Evolutionary conservation across 2,113 vertebrate species (phyloP).

Genomic region (Anser cygnoides): DNA sequence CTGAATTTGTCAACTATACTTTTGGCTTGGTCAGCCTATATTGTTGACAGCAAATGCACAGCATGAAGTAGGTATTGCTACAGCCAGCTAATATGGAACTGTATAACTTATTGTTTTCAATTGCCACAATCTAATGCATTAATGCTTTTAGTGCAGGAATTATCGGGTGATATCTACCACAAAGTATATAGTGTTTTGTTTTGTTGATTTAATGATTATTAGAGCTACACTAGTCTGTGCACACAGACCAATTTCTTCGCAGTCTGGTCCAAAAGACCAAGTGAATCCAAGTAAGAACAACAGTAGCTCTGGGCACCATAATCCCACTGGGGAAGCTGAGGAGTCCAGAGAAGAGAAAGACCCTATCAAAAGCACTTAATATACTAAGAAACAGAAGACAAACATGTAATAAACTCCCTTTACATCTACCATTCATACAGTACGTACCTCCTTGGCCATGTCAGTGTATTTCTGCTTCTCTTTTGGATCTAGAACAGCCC

Average conservation of each 20-base stretch:
- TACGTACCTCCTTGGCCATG: slow-evolving; percentile 98
- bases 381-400: background rate
- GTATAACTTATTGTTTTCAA: background rate
- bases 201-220: background rate
- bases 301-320: background rate
- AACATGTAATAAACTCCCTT: background rate
- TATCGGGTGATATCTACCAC: background rate
- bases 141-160: background rate
- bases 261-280: background rate
- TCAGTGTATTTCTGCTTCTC: slow-evolving; percentile 99
- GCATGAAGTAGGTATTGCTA: background rate
- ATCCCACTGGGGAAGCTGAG: background rate
- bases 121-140: background rate
- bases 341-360: background rate
- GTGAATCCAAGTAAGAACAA: background rate
- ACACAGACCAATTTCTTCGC: background rate
- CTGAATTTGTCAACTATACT: background rate
- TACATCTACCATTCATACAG: background rate
- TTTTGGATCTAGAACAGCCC: slow-evolving; percentile 95
- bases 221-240: background rate
- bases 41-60: fast-evolving
- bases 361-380: background rate
- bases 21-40: background rate
- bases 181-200: background rate
- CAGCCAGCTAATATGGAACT: background rate